phyloP scores from a whole-genome alignment of 2,888 invertebrate genomes.

The Capitulum mitella region DNA sequence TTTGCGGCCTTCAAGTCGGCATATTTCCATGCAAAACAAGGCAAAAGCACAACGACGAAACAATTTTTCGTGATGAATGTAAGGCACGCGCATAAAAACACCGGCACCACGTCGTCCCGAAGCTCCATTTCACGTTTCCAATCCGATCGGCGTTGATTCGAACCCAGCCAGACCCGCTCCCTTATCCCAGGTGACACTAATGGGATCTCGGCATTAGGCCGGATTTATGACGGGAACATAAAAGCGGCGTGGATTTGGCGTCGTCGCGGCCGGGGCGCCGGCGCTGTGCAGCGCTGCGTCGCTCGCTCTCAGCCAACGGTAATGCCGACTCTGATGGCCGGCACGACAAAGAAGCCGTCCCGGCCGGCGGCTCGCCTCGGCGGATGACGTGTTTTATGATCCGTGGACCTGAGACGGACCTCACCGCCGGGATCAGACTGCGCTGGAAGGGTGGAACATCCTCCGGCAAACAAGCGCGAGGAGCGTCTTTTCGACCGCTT shows the following conservation, averaged over 20 bases:
- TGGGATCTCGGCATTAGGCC: background rate
- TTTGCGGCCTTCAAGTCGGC: too few species aligned
- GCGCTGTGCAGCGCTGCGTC: background rate
- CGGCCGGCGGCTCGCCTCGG: background rate
- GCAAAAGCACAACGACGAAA: too few species aligned
- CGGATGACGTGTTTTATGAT: constrained; percentile 9
- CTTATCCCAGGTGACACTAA: background rate
- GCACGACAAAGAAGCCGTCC: background rate
- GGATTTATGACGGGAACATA: background rate
- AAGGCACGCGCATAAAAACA: too few species aligned
- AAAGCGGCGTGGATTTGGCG: background rate
- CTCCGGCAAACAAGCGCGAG: background rate
- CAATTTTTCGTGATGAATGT: too few species aligned
- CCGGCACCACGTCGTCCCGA: too few species aligned
- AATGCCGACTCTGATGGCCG: background rate
- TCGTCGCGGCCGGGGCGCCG: background rate
- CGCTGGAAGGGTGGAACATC: background rate
- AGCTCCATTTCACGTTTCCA: too few species aligned
- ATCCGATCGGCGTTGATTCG: too few species aligned
- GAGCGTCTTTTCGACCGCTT: background rate
- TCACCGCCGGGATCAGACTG: background rate
- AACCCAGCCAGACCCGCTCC: too few species aligned
- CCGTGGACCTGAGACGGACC: background rate
- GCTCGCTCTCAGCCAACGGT: background rate
- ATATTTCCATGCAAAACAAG: too few species aligned